These are phyloP conservation scores for Chelonia mydas DNA, from an alignment of 2,797 vertebrate species.

Conservation along the genomic window DNA sequence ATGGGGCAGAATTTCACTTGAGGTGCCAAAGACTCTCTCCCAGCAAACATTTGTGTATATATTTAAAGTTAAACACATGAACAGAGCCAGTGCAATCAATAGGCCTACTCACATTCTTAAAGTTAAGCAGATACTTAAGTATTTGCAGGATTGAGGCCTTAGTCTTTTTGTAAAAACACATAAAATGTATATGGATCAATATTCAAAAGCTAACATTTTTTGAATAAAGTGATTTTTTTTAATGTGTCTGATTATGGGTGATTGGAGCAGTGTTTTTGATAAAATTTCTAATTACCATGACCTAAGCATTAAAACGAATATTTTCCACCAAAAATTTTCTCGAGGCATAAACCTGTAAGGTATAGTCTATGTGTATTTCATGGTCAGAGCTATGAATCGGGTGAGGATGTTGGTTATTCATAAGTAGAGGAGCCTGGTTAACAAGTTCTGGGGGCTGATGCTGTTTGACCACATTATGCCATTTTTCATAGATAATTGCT, in stretches of 20 bases:
- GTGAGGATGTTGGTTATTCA: neutral
- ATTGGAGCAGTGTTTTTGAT: neutral
- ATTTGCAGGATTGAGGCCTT: neutral
- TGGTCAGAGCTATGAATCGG: neutral
- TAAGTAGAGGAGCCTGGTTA: too few species aligned
- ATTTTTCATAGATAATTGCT: neutral
- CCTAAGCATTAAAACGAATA: neutral
- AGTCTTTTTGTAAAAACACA: neutral
- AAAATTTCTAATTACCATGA: neutral
- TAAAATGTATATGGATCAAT: neutral
- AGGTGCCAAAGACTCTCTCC: neutral
- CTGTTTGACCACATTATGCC: neutral
- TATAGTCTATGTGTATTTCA: neutral
- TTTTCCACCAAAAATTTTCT: neutral
- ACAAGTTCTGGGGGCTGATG: too few species aligned
- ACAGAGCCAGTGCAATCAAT: neutral
- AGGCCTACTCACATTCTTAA: neutral
- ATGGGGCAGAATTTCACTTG: neutral
- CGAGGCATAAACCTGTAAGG: neutral
- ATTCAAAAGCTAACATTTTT: neutral
- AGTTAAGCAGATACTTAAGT: neutral
- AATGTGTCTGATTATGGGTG: too few species aligned
- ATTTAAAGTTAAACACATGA: fast-evolving
- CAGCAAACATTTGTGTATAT: neutral
- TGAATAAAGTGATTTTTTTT: too few species aligned